Percentiles rank a stretch among this genome's conserved stretches.
These are phyloP conservation scores for Equus quagga DNA, from an alignment of 2,113 vertebrate genomes.

Conservation along the genomic window DNA sequence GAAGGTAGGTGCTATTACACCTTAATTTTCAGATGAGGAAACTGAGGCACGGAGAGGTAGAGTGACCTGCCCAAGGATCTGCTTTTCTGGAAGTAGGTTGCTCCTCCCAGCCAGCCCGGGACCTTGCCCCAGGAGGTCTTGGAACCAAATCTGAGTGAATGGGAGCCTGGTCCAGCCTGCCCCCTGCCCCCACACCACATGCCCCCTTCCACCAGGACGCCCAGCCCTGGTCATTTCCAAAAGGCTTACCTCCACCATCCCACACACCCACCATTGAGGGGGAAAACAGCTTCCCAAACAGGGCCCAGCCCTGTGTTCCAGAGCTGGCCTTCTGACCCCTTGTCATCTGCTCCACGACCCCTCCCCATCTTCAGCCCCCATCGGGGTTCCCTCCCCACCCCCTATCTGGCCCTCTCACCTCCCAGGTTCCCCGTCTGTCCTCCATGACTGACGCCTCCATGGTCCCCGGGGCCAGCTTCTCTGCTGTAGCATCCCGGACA, in stretches of 20 bases:
- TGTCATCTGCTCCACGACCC: neutral
- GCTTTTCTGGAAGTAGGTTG: neutral
- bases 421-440: neutral
- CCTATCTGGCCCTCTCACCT: too few relatives aligned
- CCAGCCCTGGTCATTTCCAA: neutral
- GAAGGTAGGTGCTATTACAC: neutral
- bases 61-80: neutral
- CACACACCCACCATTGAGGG: neutral
- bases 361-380: too few relatives aligned
- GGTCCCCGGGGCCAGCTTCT: neutral
- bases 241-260: too few relatives aligned
- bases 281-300: neutral
- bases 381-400: neutral
- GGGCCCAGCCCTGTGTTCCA: neutral
- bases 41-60: neutral
- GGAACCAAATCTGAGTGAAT: neutral
- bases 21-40: neutral
- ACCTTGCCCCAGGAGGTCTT: neutral
- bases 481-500: neutral
- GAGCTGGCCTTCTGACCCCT: neutral
- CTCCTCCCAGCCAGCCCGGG: neutral
- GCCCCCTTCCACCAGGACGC: neutral
- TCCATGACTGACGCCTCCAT: neutral
- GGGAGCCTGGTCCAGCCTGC: neutral
- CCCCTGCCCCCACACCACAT: neutral